Base-by-base conservation (phyloP, 2,113 vertebrate genomes). In the Erythrocebus patas region DNA sequence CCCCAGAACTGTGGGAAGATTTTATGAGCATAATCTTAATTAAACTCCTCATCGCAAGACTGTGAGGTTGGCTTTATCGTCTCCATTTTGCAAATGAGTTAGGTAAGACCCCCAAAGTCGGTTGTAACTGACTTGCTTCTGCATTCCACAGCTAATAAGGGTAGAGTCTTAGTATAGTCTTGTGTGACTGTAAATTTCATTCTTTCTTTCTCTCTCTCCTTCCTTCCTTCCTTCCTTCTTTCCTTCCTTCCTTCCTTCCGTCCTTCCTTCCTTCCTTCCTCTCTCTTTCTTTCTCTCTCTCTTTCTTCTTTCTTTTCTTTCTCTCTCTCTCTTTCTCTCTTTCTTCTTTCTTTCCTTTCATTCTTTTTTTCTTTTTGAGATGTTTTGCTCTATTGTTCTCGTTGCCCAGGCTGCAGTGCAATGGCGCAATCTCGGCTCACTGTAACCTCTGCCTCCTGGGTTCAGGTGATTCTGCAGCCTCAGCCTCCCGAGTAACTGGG, bases 241-340 rank as follows among this genome's bases (percentile, higher is more conserved):
- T 55, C 6, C 0, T 18, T 18, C 17, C 0, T 18, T 18, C 17
- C 1, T 18, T 55, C 17, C 1, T 52, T 50, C 50, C 0, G 25
- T 61, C 23, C 6, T 16, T 52, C 16, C 0, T 17, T 52, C 5
- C 1, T 55, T 55, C 6, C 0, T 18, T 18, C 17, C 0, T 18
- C 6, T 5, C 1, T 18, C 18, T 5, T 52, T 52, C 4, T 1
- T 5, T 52, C 14, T 52, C 5, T 52, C 16, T 17, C 11, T 30
- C 25, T 35, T 16, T 6, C 7, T 30, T 35, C 32, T 17, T 32
- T 17, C 1, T 0, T 66, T 25, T 66, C 64, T 61, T 0, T 61
- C 52, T 17, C 17, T 55, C 6, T 50, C 17, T 61, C 5, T 61
- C 23, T 61, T 11, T 61, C 23, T 27, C 12, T 59, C 22, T 59